These are phyloP conservation scores for Bombus sibiricus DNA, from an alignment of 1,140 invertebrate genomes.

Conservation along the genomic window DNA sequence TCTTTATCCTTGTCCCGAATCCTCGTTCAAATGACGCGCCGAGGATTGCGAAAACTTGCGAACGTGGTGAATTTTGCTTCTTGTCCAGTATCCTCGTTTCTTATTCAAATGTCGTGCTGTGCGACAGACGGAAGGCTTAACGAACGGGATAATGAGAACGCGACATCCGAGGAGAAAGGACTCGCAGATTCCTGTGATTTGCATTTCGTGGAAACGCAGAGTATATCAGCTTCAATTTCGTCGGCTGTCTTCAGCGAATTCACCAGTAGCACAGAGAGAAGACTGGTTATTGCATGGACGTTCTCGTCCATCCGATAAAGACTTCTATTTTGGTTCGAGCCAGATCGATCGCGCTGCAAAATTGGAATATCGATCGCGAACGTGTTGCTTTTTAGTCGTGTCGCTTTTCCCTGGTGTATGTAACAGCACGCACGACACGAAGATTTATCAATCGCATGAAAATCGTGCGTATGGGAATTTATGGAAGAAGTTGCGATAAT, in stretches of 20 bases:
- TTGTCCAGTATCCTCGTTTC: too few relatives aligned
- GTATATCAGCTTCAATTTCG: not conserved
- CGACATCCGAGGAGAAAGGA: not conserved
- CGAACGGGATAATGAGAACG: not conserved
- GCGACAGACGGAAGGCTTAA: not conserved
- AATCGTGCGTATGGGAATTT: constrained; percentile 10
- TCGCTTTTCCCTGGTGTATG: not conserved
- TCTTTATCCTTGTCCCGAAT: too few relatives aligned
- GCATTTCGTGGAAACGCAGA: not conserved
- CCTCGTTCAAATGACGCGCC: too few relatives aligned
- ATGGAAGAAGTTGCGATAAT: not conserved
- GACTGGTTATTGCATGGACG: not conserved
- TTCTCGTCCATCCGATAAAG: not conserved
- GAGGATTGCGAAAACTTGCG: too few relatives aligned
- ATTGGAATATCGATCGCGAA: constrained; percentile 27
- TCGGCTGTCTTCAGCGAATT: not conserved
- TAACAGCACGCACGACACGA: not conserved
- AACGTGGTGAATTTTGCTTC: too few relatives aligned
- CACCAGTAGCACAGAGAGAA: too few relatives aligned
- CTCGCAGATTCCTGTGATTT: not conserved
- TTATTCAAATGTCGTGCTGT: too few relatives aligned
- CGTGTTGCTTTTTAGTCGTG: not conserved
- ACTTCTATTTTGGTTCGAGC: not conserved
- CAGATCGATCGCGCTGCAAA: constrained; percentile 18
- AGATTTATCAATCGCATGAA: constrained; percentile 1